These are phyloP conservation scores for Coptodon rendalli DNA, from an alignment of 2,113 vertebrate species.

Conservation along the genomic window DNA sequence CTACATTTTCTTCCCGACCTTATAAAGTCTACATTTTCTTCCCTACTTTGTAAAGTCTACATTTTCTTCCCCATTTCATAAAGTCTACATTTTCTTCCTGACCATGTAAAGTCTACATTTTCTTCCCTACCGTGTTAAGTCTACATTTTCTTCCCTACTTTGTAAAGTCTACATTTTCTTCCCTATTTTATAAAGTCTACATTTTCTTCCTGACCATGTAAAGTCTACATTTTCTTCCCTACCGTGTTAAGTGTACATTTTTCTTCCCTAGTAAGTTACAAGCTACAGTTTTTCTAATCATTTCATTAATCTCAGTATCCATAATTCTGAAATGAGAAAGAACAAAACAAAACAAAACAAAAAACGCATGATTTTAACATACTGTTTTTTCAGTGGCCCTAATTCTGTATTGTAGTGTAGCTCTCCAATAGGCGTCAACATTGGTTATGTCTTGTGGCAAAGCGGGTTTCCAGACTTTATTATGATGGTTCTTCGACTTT, in stretches of 20 bases:
- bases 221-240: too few relatives aligned
- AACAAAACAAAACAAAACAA: background rate
- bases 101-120: too few relatives aligned
- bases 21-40: too few relatives aligned
- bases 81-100: too few relatives aligned
- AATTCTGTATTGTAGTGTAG: background rate
- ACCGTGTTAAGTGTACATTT: background rate
- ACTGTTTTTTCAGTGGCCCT: background rate
- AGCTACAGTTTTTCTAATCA: background rate
- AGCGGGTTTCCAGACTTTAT: background rate
- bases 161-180: too few relatives aligned
- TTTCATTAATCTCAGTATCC: background rate
- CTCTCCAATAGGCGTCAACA: background rate
- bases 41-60: fast-evolving
- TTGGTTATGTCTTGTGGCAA: background rate
- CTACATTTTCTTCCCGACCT: fast-evolving
- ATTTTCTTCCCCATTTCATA: fast-evolving
- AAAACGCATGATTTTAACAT: background rate
- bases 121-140: too few relatives aligned
- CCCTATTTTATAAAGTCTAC: fast-evolving
- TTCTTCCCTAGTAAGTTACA: background rate
- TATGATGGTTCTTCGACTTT: background rate
- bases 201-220: too few relatives aligned
- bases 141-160: too few relatives aligned
- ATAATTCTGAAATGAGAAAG: background rate